A percentile compares a stretch with the other conserved stretches of the same genome.
phyloP scores from a whole-genome alignment of 2,113 vertebrate species.

The Hippocampus abdominalis region DNA sequence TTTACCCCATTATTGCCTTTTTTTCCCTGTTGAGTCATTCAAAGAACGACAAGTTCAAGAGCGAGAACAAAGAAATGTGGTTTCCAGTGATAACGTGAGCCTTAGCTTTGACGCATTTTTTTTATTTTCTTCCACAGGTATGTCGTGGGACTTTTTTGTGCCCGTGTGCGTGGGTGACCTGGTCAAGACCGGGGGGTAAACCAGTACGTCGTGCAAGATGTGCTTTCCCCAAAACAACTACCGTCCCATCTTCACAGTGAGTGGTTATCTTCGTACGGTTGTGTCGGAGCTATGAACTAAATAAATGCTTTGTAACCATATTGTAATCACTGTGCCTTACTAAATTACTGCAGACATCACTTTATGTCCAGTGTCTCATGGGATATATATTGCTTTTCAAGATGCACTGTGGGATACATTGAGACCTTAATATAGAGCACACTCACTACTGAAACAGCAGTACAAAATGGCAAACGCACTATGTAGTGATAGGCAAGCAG shows the following conservation, averaged over 20 bases:
- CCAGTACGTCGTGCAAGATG: conserved; percentile 85
- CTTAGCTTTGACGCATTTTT: not conserved
- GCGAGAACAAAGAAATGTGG: not conserved
- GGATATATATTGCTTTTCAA: too few species aligned
- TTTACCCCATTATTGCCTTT: not conserved
- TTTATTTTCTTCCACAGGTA: conserved; percentile 33
- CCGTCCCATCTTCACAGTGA: conserved; percentile 74
- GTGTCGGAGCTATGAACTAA: too few species aligned
- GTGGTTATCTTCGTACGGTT: not conserved
- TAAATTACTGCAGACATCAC: too few species aligned
- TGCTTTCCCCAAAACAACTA: conserved; percentile 74
- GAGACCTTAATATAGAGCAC: too few species aligned
- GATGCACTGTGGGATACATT: too few species aligned
- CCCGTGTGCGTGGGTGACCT: conserved; percentile 79
- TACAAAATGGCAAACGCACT: too few species aligned
- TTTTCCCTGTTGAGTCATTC: not conserved
- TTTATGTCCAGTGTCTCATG: too few species aligned
- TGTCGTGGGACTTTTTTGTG: conserved; percentile 82
- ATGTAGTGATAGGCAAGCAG: not conserved
- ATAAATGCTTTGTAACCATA: too few species aligned
- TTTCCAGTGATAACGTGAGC: not conserved
- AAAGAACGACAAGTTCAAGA: not conserved
- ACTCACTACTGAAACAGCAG: too few species aligned
- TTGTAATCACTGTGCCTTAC: too few species aligned
- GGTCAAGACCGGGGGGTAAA: conserved; percentile 76